These are phyloP conservation scores for Sesamia nonagrioides DNA, from an alignment of 1,140 invertebrate genomes.

Conservation along the genomic window DNA sequence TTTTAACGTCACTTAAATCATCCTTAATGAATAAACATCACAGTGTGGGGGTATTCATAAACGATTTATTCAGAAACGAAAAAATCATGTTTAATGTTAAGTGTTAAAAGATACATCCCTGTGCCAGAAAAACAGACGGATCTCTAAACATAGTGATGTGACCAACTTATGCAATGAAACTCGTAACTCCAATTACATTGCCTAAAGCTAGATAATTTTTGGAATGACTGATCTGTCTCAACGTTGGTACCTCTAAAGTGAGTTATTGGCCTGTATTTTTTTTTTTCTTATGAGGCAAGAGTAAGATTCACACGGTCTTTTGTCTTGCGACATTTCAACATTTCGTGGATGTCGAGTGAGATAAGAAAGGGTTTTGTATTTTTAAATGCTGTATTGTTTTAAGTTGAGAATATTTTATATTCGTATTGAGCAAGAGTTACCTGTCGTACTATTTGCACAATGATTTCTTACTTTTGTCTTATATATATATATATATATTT, in stretches of 20 bases:
- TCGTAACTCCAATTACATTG: conserved; percentile 64
- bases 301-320: conserved; percentile 72
- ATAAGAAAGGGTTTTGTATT: conserved; percentile 75
- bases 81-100: too few relatives aligned
- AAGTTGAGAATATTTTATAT: conserved; percentile 66
- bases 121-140: too few relatives aligned
- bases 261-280: conserved; percentile 66
- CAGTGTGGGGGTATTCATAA: too few relatives aligned
- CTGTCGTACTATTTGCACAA: conserved; percentile 58
- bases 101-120: too few relatives aligned
- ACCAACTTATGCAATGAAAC: conserved; percentile 64
- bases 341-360: conserved; percentile 69
- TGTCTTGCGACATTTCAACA: conserved; percentile 68
- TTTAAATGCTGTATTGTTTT: conserved; percentile 76
- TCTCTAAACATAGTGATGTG: conserved; percentile 58
- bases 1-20: too few relatives aligned
- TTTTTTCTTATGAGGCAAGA: conserved; percentile 65
- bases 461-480: conserved; percentile 38
- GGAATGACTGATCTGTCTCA: conserved; percentile 67
- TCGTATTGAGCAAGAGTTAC: conserved; percentile 63
- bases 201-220: conserved; percentile 72
- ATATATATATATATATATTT: too few relatives aligned
- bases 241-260: conserved; percentile 65
- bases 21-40: too few relatives aligned
- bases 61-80: too few relatives aligned